Base-by-base conservation (phyloP, 2,113 vertebrate species). In the Raphicerus campestris region DNA sequence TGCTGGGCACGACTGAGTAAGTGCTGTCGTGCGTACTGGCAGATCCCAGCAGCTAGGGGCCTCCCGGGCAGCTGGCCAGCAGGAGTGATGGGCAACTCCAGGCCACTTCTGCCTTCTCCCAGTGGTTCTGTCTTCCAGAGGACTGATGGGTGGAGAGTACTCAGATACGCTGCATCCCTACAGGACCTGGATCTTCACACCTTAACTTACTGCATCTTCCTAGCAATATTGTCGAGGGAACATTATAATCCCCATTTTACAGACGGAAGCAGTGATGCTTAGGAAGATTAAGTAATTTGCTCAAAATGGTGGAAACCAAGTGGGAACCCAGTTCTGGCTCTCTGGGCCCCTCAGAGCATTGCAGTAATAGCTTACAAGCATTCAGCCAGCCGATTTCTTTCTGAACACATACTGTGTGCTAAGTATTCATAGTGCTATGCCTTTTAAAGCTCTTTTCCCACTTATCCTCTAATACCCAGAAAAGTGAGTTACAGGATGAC, bases 171-270 rank as follows among this genome's bases (percentile, higher is more conserved):
- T 80, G 11, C 5, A 78, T 49, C 53, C 28, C 4, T 63, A 4
- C 60, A 58, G 75, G 84, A 30, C 49, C 89, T 97, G 61, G 84
- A n/a, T 84, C 87, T 94, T 95, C 51, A 53, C 47, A 61, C 58
- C 73, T 84, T 87, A 85, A 88, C 19, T 88, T 83, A 88, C 6
- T 78, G 6, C 7, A 19, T 92, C 39, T 92, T 91, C 91, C 56
- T n/a, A 56, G 51, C 53, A 83, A 9, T 93, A 70, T 42, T 82
- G 58, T 45, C 81, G 30, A 95, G 24, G 39, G 22, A 24, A 8
- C 24, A 16, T 56, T 89, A 24, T 83, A 95, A 94, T 94, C 66
- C 66, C 95, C 80, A 92, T 96, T 95, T 96, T 92, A 95, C 51
- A 97, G 95, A 92, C 10, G 39, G 80, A 32, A 84, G 49, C 66